Conservation (phyloP, 2,113 vertebrate genomes). For the Tetrax tetrax region DNA sequence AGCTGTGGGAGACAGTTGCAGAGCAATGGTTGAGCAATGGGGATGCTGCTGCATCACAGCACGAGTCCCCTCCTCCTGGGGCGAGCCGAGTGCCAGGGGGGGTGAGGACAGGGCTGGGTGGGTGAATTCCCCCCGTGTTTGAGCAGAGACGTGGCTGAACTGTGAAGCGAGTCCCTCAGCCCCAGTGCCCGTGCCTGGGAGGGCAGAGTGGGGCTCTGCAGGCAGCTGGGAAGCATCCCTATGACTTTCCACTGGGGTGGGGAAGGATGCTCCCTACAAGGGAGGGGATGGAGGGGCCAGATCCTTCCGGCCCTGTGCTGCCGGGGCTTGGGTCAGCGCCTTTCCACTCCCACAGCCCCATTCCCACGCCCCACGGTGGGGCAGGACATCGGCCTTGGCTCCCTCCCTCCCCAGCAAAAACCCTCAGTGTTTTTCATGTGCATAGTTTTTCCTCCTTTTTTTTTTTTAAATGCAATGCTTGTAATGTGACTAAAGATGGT, state of each 20-base stretch:
- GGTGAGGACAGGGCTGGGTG: no score
- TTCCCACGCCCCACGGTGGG: not conserved
- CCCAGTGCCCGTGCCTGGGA: fast-evolving
- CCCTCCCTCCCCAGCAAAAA: not conserved
- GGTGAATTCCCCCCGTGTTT: fast-evolving
- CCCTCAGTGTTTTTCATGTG: not conserved
- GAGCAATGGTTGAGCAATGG: fast-evolving
- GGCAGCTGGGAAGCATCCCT: not conserved
- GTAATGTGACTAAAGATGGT: not conserved
- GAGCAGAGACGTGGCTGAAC: not conserved
- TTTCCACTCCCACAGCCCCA: not conserved
- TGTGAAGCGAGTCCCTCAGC: fast-evolving
- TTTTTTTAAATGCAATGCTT: not conserved
- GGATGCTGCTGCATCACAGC: fast-evolving
- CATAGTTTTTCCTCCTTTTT: not conserved
- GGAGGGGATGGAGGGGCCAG: fast-evolving
- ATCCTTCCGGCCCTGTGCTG: not conserved
- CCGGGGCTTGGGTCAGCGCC: not conserved
- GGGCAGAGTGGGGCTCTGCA: not conserved
- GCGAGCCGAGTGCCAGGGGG: not conserved
- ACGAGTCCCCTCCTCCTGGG: not conserved
- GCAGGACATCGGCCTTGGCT: not conserved
- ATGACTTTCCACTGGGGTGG: not conserved
- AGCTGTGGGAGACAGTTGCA: not conserved
- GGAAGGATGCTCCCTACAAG: not conserved